Percentiles rank a stretch among this genome's conserved stretches.
These are phyloP conservation scores for Zaprionus africanus DNA, from an alignment of 1,140 invertebrate species.

Conservation along the genomic window DNA sequence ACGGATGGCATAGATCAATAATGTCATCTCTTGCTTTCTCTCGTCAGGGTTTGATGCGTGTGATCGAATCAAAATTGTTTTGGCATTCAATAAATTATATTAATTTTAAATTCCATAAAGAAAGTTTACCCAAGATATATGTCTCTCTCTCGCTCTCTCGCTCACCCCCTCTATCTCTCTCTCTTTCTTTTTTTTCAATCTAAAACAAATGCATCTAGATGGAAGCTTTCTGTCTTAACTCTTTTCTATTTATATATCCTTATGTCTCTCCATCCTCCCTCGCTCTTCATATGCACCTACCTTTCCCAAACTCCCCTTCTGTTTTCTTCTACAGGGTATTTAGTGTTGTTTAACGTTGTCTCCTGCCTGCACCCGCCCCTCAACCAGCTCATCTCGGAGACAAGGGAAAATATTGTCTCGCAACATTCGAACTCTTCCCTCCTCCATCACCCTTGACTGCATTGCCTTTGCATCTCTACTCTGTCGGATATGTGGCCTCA, in stretches of 20 bases:
- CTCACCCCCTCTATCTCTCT: too few relatives aligned
- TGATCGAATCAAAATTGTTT: not conserved
- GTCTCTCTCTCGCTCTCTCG: too few relatives aligned
- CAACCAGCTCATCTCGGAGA: constrained; percentile 28
- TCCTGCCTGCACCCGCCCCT: constrained; percentile 28
- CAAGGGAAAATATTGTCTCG: constrained; percentile 83
- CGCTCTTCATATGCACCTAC: too few relatives aligned
- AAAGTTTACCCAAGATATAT: too few relatives aligned
- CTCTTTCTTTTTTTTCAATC: too few relatives aligned
- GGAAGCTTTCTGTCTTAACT: too few relatives aligned
- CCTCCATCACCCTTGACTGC: not conserved
- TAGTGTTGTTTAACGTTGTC: constrained; percentile 9
- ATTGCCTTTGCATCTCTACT: not conserved
- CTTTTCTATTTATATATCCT: too few relatives aligned
- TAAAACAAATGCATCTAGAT: too few relatives aligned
- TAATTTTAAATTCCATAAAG: too few relatives aligned
- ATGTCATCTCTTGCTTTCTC: too few relatives aligned
- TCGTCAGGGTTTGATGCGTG: not conserved
- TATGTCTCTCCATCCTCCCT: too few relatives aligned
- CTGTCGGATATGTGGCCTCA: constrained; percentile 65
- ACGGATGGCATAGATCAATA: not conserved
- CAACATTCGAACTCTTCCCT: constrained; percentile 42
- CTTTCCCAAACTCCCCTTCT: too few relatives aligned
- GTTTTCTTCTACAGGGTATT: constrained; percentile 33
- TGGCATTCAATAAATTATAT: not conserved